Evolutionary conservation across 1,140 invertebrate species (phyloP).

Genomic region (Gryllus bimaculatus): DNA sequence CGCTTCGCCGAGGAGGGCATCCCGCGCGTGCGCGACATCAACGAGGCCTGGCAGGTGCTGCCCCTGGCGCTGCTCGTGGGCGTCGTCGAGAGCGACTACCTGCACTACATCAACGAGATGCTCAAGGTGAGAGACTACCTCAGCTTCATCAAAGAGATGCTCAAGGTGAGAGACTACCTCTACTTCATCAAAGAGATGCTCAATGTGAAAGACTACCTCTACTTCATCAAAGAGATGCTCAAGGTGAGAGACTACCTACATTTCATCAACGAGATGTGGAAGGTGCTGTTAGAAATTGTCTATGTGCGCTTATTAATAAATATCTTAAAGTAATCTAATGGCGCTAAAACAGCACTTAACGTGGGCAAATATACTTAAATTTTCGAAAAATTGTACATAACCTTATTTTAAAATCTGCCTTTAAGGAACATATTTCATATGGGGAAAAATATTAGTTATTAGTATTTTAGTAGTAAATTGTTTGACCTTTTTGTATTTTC

Average conservation of each 20-base stretch:
- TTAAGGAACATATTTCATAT: too few relatives aligned
- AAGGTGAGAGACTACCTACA: background rate
- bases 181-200: background rate
- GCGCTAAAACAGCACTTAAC: too few relatives aligned
- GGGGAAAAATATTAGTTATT: too few relatives aligned
- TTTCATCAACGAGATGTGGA: background rate
- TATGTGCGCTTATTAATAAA: too few relatives aligned
- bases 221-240: background rate
- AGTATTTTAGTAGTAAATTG: too few relatives aligned
- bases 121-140: background rate
- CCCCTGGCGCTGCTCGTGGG: background rate
- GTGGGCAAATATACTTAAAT: too few relatives aligned
- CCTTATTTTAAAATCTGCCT: too few relatives aligned
- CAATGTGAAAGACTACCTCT: background rate
- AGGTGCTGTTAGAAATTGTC: background rate
- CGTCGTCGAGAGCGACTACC: background rate
- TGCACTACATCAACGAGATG: background rate
- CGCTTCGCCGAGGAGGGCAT: background rate
- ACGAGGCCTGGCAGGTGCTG: background rate
- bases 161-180: background rate
- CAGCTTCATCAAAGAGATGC: background rate
- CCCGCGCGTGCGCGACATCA: background rate
- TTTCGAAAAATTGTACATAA: too few relatives aligned
- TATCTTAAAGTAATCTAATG: too few relatives aligned
- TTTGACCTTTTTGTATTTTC: too few relatives aligned